Evolutionary conservation across 2,113 vertebrate genomes (phyloP).

Genomic region (Cercocebus atys): DNA sequence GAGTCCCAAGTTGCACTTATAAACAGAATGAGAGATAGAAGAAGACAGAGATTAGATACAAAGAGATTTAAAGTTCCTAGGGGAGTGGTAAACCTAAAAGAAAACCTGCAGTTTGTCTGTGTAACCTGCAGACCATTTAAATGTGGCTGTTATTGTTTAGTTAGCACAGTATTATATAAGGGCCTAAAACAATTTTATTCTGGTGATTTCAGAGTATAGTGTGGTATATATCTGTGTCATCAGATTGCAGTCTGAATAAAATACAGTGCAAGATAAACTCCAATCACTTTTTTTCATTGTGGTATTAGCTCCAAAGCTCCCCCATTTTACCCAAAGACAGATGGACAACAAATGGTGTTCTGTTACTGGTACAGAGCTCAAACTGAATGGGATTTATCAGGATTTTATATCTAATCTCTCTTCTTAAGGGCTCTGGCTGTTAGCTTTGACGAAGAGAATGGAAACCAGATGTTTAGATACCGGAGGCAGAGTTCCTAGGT

Average conservation of each 20-base stretch:
- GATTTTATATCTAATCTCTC: conserved; percentile 2
- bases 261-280: background rate
- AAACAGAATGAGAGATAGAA: background rate
- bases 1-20: conserved; percentile 10
- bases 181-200: background rate
- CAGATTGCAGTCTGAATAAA: background rate
- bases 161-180: conserved; percentile 13
- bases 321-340: background rate
- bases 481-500: background rate
- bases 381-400: background rate
- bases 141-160: conserved; percentile 9
- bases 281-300: background rate
- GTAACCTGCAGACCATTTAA: background rate
- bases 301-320: background rate
- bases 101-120: background rate
- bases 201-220: background rate
- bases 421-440: background rate
- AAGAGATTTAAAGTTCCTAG: conserved; percentile 17
- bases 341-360: conserved; percentile 14
- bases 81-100: background rate
- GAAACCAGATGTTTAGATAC: conserved; percentile 15
- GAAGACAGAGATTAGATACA: conserved; percentile 9
- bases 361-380: background rate
- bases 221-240: background rate
- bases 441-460: background rate